Base-by-base conservation (phyloP, 2,797 vertebrate genomes). In the Mus caroli region DNA sequence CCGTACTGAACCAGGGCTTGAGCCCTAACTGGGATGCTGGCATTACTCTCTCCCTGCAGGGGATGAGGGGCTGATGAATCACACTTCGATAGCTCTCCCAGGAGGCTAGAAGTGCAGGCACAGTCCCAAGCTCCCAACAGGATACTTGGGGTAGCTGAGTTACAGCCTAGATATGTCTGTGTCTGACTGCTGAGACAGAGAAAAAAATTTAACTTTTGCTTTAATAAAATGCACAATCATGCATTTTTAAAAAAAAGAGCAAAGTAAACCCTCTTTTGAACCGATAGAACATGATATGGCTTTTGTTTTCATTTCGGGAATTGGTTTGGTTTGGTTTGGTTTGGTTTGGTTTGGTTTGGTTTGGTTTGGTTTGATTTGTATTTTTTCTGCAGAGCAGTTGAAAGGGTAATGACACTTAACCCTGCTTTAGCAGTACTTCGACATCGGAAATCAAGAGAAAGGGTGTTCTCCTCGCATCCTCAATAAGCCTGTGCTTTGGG, bases 21-120 rank as follows among this genome's bases (percentile, higher is more conserved):
- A 97, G 92, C 77, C 95, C 95, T 86, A 93, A 92, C 76, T 91
- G 82, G 95, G 43, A 60, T 79, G 58, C 14, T 93, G 94, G 88
- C 86, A 46, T 58, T 93, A 20, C 82, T 86, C 95, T 96, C 91
- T n/a, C 98, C 97, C 75, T 97, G 83, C 71, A 91, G 82, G 96
- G 97, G 69, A 84, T 6, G 24, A 78, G 71, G 64, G 67, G 90
- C 96, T 92, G 64, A 34, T 91, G 97, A 90, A 75, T 96, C 88
- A 62, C 82, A 79, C 26, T 88, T 78, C 93, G 20, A 93, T 76
- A 94, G 20, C 84, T 96, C 96, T 96, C 97, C 6, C 6, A 46
- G 14, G 52, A 43, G 62, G 28, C 28, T 9, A 6, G 58, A 11
- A 15, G 19, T 8, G 22, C 9, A 58, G 13, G 60, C 20, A 15